A percentile compares a stretch with the other conserved stretches of the same genome.
phyloP scores from a whole-genome alignment of 2,797 vertebrate genomes.

The Anguilla obscura region DNA sequence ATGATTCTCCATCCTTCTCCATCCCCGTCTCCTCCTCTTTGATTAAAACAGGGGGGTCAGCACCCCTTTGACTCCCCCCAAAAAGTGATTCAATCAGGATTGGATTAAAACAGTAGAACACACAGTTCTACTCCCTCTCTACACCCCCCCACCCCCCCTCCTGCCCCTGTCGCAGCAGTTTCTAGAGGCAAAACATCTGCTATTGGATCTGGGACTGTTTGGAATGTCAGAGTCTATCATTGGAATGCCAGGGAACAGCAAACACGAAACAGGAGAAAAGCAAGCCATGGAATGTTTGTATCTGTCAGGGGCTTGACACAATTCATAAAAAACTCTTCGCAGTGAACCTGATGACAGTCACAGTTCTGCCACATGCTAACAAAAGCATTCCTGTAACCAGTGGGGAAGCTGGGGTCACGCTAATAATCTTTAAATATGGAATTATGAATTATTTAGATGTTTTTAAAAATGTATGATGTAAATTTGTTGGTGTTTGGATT shows the following conservation, averaged over 20 bases:
- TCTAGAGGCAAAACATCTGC: neutral
- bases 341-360: too few relatives aligned
- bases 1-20: neutral
- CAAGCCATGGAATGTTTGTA: neutral
- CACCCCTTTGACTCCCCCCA: neutral
- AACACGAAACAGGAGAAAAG: neutral
- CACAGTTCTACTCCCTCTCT: neutral
- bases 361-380: conserved; percentile 48
- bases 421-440: conserved; percentile 79
- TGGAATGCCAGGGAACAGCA: conserved; percentile 34
- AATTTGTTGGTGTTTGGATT: conserved; percentile 78
- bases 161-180: neutral
- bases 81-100: neutral
- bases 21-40: neutral
- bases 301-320: neutral
- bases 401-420: conserved; percentile 73
- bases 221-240: neutral
- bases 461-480: conserved; percentile 88
- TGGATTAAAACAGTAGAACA: neutral
- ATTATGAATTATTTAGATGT: conserved; percentile 87
- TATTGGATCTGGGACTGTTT: neutral
- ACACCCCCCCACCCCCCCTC: neutral
- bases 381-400: conserved; percentile 67
- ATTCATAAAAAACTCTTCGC: neutral
- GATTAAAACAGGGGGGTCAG: neutral